Conservation (phyloP, 2,113 vertebrate genomes). For the Eleginops maclovinus region DNA sequence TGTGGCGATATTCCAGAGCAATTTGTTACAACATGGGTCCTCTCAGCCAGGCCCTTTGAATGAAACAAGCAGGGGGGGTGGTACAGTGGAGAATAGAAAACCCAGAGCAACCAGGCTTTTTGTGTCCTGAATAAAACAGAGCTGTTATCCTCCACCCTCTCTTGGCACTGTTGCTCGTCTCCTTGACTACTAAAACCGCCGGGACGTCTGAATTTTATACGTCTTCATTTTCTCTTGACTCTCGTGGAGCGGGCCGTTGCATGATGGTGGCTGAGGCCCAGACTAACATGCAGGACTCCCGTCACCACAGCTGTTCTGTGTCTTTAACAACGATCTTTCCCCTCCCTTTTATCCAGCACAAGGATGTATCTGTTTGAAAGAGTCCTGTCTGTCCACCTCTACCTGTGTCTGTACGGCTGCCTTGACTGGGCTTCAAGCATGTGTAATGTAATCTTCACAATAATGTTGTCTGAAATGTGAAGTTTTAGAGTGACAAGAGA, state of each 20-base stretch:
- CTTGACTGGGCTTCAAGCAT: slow-evolving; percentile 58
- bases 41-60: slow-evolving; percentile 15
- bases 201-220: slow-evolving; percentile 1
- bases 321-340: slow-evolving; percentile 56
- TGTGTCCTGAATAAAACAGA: slow-evolving; percentile 37
- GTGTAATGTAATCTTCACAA: slow-evolving; percentile 24
- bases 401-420: slow-evolving; percentile 50
- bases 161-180: slow-evolving; percentile 37
- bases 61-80: slow-evolving; percentile 4
- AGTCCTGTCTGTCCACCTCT: slow-evolving; percentile 12
- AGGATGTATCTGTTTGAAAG: slow-evolving; percentile 19
- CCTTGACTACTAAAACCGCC: slow-evolving; percentile 48
- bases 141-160: slow-evolving; percentile 39
- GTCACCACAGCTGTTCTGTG: slow-evolving; percentile 1
- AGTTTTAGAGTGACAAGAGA: background rate
- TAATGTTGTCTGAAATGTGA: slow-evolving; percentile 7
- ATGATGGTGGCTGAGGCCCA: slow-evolving; percentile 71
- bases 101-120: slow-evolving; percentile 26
- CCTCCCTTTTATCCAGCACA: background rate
- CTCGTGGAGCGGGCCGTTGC: slow-evolving; percentile 49
- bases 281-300: slow-evolving; percentile 65
- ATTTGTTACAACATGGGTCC: background rate
- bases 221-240: slow-evolving; percentile 6
- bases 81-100: slow-evolving; percentile 27
- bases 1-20: slow-evolving; percentile 1